These are phyloP conservation scores for Electrona antarctica DNA, from an alignment of 2,113 vertebrate species.

Conservation along the genomic window DNA sequence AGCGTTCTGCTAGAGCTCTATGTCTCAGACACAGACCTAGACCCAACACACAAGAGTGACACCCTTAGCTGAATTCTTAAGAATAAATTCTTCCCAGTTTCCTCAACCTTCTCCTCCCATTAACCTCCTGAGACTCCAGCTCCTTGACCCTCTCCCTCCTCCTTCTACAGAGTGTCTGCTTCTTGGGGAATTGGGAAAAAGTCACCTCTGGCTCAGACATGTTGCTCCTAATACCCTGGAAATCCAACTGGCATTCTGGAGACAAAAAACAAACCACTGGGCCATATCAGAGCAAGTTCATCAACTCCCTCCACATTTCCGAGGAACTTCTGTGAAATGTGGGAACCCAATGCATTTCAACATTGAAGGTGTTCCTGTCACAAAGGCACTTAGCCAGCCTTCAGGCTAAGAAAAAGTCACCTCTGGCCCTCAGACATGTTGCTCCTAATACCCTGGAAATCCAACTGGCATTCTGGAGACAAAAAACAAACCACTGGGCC, in stretches of 20 bases:
- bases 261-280: constrained; percentile 62
- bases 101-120: constrained; percentile 63
- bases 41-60: too few relatives aligned
- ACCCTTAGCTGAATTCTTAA: too few relatives aligned
- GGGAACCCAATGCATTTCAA: constrained; percentile 44
- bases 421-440: constrained; percentile 53
- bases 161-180: constrained; percentile 64
- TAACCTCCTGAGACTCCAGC: constrained; percentile 58
- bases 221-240: constrained; percentile 71
- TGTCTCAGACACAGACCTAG: too few relatives aligned
- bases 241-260: constrained; percentile 71
- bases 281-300: constrained; percentile 43
- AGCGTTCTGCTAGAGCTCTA: too few relatives aligned
- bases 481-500: constrained; percentile 60
- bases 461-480: constrained; percentile 71
- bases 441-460: constrained; percentile 73
- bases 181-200: constrained; percentile 63
- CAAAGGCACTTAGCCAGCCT: too few relatives aligned
- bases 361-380: not conserved
- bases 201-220: constrained; percentile 59
- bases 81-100: constrained; percentile 37
- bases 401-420: constrained; percentile 65
- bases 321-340: constrained; percentile 65
- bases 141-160: constrained; percentile 24
- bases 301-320: constrained; percentile 59